Evolutionary conservation across 23 tunicate species (phyloP).

Genomic region (Halocynthia roretzi): DNA sequence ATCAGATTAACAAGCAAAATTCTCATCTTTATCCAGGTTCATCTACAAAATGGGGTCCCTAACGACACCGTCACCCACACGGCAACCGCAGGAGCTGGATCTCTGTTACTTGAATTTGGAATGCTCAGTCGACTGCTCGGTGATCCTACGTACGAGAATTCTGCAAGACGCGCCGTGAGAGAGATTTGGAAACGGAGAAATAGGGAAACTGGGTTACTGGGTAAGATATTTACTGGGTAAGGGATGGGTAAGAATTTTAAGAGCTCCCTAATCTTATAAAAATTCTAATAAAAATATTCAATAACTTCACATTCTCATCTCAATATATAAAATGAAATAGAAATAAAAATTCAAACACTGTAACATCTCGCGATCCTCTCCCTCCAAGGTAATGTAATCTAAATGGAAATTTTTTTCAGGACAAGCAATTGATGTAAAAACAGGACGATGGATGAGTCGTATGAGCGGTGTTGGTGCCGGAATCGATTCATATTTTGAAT

Average conservation of each 20-base stretch:
- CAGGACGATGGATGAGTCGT: constrained; percentile 77
- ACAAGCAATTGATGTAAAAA: constrained; percentile 58
- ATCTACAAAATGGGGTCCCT: constrained; percentile 63
- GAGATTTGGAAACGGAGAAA: constrained; percentile 69
- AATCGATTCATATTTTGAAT: constrained; percentile 88
- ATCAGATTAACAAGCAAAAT: neutral
- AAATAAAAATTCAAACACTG: too few species aligned
- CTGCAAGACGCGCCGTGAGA: constrained; percentile 71
- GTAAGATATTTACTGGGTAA: constrained; percentile 8
- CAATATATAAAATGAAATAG: too few species aligned
- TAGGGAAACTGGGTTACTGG: constrained; percentile 49
- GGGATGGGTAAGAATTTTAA: neutral
- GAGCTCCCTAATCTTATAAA: neutral
- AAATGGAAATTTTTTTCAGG: constrained; percentile 23
- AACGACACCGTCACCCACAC: constrained; percentile 69
- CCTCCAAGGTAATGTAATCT: too few species aligned
- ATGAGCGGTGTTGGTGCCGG: constrained; percentile 96
- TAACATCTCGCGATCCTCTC: too few species aligned
- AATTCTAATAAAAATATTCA: too few species aligned
- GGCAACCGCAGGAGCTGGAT: constrained; percentile 91
- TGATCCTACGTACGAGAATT: constrained; percentile 81
- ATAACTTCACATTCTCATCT: too few species aligned
- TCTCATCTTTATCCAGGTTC: constrained; percentile 34
- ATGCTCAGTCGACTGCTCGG: constrained; percentile 75
- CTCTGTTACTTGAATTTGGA: constrained; percentile 89